Percentiles rank a stretch among this genome's conserved stretches.
These are phyloP conservation scores for Meganola albula DNA, from an alignment of 2,888 invertebrate genomes.

Conservation along the genomic window DNA sequence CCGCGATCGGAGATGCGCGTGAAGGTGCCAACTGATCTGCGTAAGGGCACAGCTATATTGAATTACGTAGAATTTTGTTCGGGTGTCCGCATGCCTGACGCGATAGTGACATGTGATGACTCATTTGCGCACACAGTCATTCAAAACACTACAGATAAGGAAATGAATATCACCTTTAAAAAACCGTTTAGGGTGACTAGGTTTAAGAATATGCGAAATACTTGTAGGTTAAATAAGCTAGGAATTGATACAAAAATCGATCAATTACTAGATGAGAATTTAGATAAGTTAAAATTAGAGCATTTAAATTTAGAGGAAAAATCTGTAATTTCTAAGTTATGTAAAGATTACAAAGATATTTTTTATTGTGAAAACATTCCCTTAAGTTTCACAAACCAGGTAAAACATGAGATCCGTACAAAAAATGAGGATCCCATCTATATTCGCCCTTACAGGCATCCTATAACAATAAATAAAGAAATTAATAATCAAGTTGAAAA, in stretches of 20 bases:
- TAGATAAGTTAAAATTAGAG: constrained; percentile 12
- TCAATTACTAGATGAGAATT: constrained; percentile 7
- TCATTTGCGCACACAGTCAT: neutral
- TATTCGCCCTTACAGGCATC: neutral
- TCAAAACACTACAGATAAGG: neutral
- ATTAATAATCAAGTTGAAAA: constrained; percentile 2
- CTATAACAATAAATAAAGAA: neutral
- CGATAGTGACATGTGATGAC: constrained; percentile 6
- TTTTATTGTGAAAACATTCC: constrained; percentile 27
- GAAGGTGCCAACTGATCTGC: neutral
- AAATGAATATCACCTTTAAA: neutral
- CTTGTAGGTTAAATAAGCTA: neutral
- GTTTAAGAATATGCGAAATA: neutral
- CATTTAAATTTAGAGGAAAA: constrained; percentile 28
- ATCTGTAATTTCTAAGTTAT: constrained; percentile 15
- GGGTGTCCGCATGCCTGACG: constrained; percentile 1
- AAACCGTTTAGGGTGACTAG: neutral
- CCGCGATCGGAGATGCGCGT: constrained; percentile 1
- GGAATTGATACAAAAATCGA: neutral
- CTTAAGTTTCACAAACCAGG: constrained; percentile 21
- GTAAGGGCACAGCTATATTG: neutral
- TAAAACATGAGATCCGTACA: constrained; percentile 33
- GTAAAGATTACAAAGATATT: constrained; percentile 27
- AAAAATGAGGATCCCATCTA: neutral
- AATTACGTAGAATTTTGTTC: neutral